Base-by-base conservation (phyloP, 2,797 vertebrate species). In the Centroberyx gerrardi region DNA sequence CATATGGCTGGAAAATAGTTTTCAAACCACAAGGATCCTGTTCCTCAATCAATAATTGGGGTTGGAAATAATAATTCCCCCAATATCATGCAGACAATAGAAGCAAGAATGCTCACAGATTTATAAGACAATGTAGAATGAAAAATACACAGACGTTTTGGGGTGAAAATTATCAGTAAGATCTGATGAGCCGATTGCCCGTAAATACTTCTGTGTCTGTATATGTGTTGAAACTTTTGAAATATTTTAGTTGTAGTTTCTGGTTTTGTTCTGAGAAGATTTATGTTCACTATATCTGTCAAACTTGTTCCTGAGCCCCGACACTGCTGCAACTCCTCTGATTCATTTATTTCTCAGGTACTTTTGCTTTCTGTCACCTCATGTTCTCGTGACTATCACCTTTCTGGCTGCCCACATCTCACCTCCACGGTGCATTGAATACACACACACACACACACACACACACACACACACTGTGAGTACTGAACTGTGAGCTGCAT, bases 41-140 rank as follows among this genome's bases (percentile, higher is more conserved):
- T 93, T 94, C 90, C 94, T 93, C 90, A 90, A 89, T 89, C 73
- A 59, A 40, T 61, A 64, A 78, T 22, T 31, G 0, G 52, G 73
- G 62, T 46, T 36, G 51, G 22, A 60, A 58, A 14, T 33, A 65
- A 80, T 67, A 36, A 48, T 29, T 62, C 72, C 56, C 58, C 78
- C 8, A 38, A 12, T 58, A 38, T 42, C 1, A 22, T 48, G 9
- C 1, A 48, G 52, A 33, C 61, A 64, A 58, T 13, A 1, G 4
- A 49, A 66, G 38, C 13, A n/a, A 31, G 44, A 62, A 62, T 12
- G 48, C 3, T 33, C 3, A 46, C 15, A 72, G 36, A 44, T 52
- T 8, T 52, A 58, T 44, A 31, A 64, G 33, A 46, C 2, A 33
- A 51, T 15, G 2, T 14, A 14, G 2, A 44, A 44, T 14, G 42